Evolutionary conservation across 2,888 invertebrate genomes (phyloP).

Genomic region (Anoncus sp.): DNA sequence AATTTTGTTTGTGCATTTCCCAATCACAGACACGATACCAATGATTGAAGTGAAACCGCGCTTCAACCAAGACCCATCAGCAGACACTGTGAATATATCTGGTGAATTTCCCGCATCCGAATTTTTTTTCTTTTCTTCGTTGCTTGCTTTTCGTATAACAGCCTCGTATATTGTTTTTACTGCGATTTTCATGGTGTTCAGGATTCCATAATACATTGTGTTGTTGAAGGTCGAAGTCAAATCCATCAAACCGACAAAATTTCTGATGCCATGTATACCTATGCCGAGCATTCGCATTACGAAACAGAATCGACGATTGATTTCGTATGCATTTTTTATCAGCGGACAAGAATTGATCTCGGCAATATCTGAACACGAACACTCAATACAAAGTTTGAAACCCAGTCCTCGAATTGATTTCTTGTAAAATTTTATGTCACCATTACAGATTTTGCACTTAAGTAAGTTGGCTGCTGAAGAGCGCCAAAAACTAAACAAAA

Average conservation of each 20-base stretch:
- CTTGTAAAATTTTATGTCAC: conserved; percentile 66
- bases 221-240: conserved; percentile 37
- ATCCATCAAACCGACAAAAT: conserved; percentile 58
- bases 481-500: conserved; percentile 62
- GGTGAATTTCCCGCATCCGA: conserved; percentile 25
- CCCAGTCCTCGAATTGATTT: conserved; percentile 64
- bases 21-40: conserved; percentile 65
- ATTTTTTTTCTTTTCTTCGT: conserved; percentile 65
- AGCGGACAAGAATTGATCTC: conserved; percentile 68
- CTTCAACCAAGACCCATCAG: conserved; percentile 61
- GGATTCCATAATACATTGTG: conserved; percentile 48
- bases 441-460: conserved; percentile 62
- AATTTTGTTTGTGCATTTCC: conserved; percentile 65
- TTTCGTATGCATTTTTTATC: conserved; percentile 67
- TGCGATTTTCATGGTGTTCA: conserved; percentile 44
- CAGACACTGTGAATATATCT: conserved; percentile 55
- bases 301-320: conserved; percentile 68
- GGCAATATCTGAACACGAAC: conserved; percentile 59
- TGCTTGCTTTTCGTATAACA: conserved; percentile 48
- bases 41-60: conserved; percentile 63
- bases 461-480: conserved; percentile 58
- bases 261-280: conserved; percentile 65
- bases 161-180: conserved; percentile 46
- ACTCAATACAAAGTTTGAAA: conserved; percentile 66
- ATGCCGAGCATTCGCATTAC: conserved; percentile 69